These are phyloP conservation scores for Habrosyne pyritoides DNA, from an alignment of 2,888 invertebrate genomes.

Conservation along the genomic window DNA sequence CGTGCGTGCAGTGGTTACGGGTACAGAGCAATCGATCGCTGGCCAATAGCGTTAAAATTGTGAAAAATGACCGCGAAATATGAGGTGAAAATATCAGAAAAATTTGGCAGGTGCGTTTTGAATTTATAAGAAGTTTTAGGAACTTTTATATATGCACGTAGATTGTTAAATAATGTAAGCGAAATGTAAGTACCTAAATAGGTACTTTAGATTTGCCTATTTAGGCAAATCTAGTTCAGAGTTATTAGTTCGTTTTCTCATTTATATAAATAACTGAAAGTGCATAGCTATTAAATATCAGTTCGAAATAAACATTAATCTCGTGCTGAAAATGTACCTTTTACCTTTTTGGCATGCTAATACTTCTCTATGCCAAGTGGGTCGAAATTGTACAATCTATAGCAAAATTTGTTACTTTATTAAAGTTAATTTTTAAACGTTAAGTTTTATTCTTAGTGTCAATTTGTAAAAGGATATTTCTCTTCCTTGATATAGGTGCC, in stretches of 20 bases:
- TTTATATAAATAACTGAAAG: neutral
- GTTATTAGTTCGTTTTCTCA: neutral
- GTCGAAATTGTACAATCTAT: neutral
- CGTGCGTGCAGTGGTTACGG: constrained; percentile 20
- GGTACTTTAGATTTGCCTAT: neutral
- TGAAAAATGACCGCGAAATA: constrained; percentile 51
- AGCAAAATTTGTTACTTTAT: neutral
- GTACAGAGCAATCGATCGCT: neutral
- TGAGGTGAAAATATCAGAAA: constrained; percentile 58
- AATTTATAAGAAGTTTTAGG: neutral
- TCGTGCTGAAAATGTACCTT: neutral
- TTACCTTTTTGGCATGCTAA: neutral
- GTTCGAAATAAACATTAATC: neutral
- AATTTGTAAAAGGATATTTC: too few species aligned
- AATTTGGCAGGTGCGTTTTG: constrained; percentile 65
- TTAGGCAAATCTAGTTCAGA: neutral
- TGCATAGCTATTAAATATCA: neutral
- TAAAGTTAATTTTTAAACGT: neutral
- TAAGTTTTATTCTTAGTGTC: too few species aligned
- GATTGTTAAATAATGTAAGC: neutral
- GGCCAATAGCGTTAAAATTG: neutral
- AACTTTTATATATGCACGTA: neutral
- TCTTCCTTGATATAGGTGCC: too few species aligned
- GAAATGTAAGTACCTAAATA: neutral
- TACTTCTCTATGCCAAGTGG: neutral